Conservation (phyloP, 2,797 vertebrate species). For the Fratercula arctica region DNA sequence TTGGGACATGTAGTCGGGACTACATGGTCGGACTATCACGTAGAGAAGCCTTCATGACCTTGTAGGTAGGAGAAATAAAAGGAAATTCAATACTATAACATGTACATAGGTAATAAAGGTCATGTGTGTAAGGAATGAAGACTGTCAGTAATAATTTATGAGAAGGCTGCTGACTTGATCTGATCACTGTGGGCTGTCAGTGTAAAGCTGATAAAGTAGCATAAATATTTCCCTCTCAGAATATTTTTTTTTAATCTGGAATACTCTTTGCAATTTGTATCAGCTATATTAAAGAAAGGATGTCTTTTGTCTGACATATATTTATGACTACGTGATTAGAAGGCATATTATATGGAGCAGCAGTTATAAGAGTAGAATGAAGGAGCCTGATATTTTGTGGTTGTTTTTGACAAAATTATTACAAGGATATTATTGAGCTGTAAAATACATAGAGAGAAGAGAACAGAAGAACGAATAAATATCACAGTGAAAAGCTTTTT, state of each 20-base stretch:
- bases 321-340: not conserved
- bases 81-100: not conserved
- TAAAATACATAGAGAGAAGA: not conserved
- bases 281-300: not conserved
- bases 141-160: not conserved
- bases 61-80: not conserved
- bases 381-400: not conserved
- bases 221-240: too few species aligned
- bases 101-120: not conserved
- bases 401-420: not conserved
- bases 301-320: not conserved
- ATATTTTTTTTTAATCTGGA: not conserved
- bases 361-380: not conserved
- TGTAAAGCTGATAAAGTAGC: not conserved
- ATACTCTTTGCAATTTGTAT: not conserved
- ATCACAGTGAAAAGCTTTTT: not conserved
- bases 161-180: not conserved
- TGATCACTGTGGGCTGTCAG: not conserved
- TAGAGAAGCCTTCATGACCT: not conserved
- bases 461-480: not conserved
- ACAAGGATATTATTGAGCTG: not conserved
- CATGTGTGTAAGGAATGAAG: not conserved
- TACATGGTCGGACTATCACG: accelerated
- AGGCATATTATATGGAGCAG: not conserved
- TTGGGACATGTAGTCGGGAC: accelerated